Evolutionary conservation across 2,113 vertebrate species (phyloP), one percentile per base, ranked within the genome.

Genomic region (Cyphomyrus discorhynchus): DNA sequence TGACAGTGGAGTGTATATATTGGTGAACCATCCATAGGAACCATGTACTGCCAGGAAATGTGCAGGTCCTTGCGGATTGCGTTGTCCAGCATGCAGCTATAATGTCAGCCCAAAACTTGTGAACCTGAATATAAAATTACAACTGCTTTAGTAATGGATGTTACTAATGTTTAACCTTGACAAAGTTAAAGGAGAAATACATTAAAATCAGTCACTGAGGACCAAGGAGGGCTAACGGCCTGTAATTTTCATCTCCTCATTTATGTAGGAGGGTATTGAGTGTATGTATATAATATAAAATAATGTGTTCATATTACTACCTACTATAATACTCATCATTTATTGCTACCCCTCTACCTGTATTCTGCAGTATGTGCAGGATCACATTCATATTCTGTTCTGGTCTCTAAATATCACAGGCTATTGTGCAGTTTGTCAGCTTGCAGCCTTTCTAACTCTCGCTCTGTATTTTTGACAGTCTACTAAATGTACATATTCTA

Each of bases 131-230:
- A 19, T 80, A 42, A 80, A 80, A 80, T 42, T 77, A 77, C 11
- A 19, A 19, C 17, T 5, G 74, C 35, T 42, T 80, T 42, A 80
- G 74, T 39, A 80, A 42, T 42, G 74, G 6, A 80, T 42, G 35
- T 80, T 19, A 80, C 31, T 80, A 39, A 42, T 80, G 74, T 80
- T 80, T 80, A 80, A 80, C 74, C 74, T 80, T 42, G 31, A 39
- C 15, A 42, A 80, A 42, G 74, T 35, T 80, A 42, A 80, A 42
- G 74, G 74, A 19, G 74, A 42, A 80, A 19, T 19, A 80, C 74
- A 80, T 80, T 80, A 80, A 80, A 80, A 70, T 35, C 74, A 80
- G 74, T 80, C 74, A 80, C 35, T 80, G 74, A 80, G 66, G 35
- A 13, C 35, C 31, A 42, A 19, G 74, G 74, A 39, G 74, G 74